These are phyloP conservation scores for Tetranychus urticae DNA, from an alignment of 1,140 invertebrate species.

Conservation along the genomic window DNA sequence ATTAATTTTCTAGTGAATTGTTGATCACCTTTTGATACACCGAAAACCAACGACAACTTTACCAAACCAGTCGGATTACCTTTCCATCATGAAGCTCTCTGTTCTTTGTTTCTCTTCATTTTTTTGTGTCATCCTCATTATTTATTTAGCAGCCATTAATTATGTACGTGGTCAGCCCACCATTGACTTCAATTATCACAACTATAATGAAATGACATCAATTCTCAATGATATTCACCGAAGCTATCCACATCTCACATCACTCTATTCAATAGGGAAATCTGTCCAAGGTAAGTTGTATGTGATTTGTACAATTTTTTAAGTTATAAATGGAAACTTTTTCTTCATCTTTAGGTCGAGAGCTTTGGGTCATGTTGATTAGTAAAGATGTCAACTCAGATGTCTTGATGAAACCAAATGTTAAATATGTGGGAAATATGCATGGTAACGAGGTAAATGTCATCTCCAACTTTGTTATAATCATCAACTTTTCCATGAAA, in stretches of 20 bases:
- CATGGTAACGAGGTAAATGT: conserved; percentile 22
- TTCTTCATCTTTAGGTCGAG: conserved; percentile 33
- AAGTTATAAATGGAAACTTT: neutral
- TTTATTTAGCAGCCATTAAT: conserved; percentile 6
- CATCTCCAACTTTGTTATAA: neutral
- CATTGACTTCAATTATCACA: conserved; percentile 57
- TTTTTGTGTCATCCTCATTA: conserved; percentile 3
- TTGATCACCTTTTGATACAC: too few relatives aligned
- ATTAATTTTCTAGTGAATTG: neutral
- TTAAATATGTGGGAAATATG: conserved; percentile 18
- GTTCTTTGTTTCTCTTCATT: conserved; percentile 1
- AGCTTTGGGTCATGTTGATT: conserved; percentile 85
- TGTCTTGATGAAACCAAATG: conserved; percentile 65
- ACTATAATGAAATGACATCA: conserved; percentile 58
- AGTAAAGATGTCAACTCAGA: conserved; percentile 65
- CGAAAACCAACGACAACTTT: too few relatives aligned
- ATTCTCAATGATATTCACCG: conserved; percentile 51
- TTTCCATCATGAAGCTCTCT: neutral
- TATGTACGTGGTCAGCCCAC: neutral
- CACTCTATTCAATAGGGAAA: conserved; percentile 73
- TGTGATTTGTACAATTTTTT: neutral
- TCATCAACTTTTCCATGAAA: neutral
- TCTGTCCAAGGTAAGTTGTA: conserved; percentile 49
- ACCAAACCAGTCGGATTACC: too few relatives aligned
- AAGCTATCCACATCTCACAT: conserved; percentile 55